Conservation (phyloP, 2,797 vertebrate species). For the Tangara arthus region DNA sequence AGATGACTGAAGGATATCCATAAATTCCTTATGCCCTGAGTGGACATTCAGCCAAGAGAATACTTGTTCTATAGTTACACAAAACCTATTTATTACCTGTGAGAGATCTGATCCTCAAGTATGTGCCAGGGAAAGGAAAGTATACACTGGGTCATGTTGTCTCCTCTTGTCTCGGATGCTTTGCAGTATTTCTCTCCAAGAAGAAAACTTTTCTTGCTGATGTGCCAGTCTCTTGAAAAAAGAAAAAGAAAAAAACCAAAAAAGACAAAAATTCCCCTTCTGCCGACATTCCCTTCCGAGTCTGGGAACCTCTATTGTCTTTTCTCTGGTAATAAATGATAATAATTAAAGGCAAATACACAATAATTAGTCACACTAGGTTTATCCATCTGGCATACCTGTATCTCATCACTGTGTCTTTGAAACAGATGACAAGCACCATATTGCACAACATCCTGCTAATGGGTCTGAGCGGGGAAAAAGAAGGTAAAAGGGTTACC, state of each 20-base stretch:
- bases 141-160: background rate
- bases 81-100: constrained; percentile 33
- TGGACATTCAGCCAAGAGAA: background rate
- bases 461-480: constrained; percentile 73
- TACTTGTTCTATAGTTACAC: background rate
- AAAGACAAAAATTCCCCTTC: constrained; percentile 52
- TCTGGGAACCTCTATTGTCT: constrained; percentile 84
- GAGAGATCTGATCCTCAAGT: background rate
- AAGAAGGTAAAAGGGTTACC: constrained; percentile 69
- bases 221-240: background rate
- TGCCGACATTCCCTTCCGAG: constrained; percentile 72
- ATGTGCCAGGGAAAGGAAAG: background rate
- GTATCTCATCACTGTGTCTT: constrained; percentile 79
- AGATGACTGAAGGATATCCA: background rate
- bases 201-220: constrained; percentile 44
- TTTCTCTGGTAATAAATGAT: constrained; percentile 87
- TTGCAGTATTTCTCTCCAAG: background rate
- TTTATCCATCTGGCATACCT: constrained; percentile 90
- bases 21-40: background rate
- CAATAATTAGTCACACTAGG: constrained; percentile 92
- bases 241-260: background rate
- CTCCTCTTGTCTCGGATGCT: background rate
- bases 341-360: constrained; percentile 91
- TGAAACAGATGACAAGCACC: constrained; percentile 82
- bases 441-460: constrained; percentile 78